Evolutionary conservation across 2,888 invertebrate species (phyloP).

Genomic region (Pasiphila rectangulata): DNA sequence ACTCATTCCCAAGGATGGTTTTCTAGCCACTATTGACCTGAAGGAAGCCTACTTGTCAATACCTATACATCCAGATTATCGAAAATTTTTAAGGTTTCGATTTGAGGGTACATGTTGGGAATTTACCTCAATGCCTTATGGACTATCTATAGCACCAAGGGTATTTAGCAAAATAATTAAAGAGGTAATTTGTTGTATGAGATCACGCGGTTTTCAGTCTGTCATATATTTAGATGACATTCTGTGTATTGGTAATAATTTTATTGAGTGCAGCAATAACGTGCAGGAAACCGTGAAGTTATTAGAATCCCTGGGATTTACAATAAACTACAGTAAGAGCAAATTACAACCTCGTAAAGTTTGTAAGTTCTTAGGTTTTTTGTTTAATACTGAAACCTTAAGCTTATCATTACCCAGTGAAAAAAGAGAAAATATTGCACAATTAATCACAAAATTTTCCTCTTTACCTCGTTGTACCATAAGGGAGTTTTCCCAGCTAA

Average conservation of each 20-base stretch:
- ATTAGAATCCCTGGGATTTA: slow-evolving; percentile 22
- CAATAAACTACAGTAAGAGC: slow-evolving; percentile 13
- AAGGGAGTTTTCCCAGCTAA: slow-evolving; percentile 10
- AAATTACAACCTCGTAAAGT: no score
- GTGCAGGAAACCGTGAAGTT: no score
- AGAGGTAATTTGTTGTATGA: background rate
- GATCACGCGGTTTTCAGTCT: background rate
- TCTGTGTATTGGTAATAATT: background rate
- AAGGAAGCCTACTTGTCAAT: no score
- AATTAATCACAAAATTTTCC: slow-evolving; percentile 12
- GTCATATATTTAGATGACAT: background rate
- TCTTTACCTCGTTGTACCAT: slow-evolving; percentile 12
- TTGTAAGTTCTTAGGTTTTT: no score
- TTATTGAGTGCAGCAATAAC: no score
- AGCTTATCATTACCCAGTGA: slow-evolving; percentile 14
- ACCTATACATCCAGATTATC: background rate
- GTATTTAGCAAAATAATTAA: slow-evolving; percentile 1
- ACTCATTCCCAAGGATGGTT: background rate
- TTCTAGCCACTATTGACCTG: background rate
- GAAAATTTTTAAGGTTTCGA: slow-evolving; percentile 5
- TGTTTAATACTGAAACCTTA: slow-evolving; percentile 13
- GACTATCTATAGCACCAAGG: no score
- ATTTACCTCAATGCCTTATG: background rate
- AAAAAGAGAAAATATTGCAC: slow-evolving; percentile 8
- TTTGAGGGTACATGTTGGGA: background rate